These are phyloP conservation scores for Lepidurus apus DNA, from an alignment of 1,140 invertebrate genomes.

Conservation along the genomic window DNA sequence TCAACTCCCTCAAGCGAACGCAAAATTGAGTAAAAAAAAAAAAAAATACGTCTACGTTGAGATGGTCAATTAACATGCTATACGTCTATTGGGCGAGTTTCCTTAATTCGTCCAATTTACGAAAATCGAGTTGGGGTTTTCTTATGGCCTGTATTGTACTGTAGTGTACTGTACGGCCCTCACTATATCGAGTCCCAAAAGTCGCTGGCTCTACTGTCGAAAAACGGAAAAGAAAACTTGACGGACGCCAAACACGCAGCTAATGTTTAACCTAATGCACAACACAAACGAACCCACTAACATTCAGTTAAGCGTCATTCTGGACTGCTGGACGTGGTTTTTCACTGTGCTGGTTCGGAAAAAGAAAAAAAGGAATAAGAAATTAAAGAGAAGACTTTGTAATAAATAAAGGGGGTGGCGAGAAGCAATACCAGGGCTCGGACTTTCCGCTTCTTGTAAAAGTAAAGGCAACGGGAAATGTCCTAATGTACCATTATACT, in stretches of 20 bases:
- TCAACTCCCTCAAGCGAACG: neutral
- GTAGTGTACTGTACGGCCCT: neutral
- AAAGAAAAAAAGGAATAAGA: neutral
- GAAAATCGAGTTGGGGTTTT: conserved; percentile 5
- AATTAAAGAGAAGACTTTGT: conserved; percentile 6
- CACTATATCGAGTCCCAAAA: neutral
- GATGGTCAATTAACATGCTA: conserved; percentile 19
- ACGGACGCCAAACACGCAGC: conserved; percentile 6
- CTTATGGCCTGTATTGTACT: neutral
- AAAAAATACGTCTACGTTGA: neutral
- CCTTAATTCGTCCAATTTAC: conserved; percentile 19
- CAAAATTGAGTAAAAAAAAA: neutral
- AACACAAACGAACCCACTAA: conserved; percentile 11
- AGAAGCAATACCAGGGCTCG: neutral
- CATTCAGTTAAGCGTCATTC: neutral
- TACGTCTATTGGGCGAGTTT: conserved; percentile 2
- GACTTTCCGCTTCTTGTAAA: neutral
- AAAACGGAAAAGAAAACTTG: neutral
- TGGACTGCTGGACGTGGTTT: neutral
- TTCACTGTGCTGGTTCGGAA: no score
- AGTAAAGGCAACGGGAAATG: neutral
- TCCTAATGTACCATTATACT: conserved; percentile 1
- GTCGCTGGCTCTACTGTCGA: neutral
- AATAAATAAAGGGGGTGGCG: neutral
- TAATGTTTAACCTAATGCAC: conserved; percentile 6